These are phyloP conservation scores for Thomomys bottae DNA, from an alignment of 2,113 vertebrate species.

Conservation along the genomic window DNA sequence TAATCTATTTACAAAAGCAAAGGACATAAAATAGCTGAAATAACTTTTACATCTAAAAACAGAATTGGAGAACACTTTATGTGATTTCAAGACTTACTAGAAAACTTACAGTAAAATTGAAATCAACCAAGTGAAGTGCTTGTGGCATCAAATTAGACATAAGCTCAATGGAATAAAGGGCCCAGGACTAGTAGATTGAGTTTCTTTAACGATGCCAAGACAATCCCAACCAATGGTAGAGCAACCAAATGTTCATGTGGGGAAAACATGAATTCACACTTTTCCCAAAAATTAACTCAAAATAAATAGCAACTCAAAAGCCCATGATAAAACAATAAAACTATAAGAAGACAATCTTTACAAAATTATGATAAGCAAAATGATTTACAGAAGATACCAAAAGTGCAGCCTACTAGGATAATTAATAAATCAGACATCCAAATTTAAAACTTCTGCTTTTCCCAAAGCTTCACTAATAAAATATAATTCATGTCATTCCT, in stretches of 20 bases:
- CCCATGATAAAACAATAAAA: constrained; percentile 1
- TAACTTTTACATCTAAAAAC: constrained; percentile 26
- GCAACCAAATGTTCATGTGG: background rate
- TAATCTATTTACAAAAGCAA: constrained; percentile 8
- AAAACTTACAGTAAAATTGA: background rate
- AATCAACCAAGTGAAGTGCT: background rate
- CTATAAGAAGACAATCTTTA: constrained; percentile 25
- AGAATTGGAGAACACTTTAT: background rate
- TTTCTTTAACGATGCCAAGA: constrained; percentile 5
- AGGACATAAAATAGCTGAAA: background rate
- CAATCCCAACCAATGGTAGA: constrained; percentile 11
- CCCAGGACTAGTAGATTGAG: background rate
- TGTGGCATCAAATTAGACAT: background rate
- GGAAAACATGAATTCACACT: background rate
- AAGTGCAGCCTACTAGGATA: background rate
- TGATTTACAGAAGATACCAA: background rate
- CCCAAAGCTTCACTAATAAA: background rate
- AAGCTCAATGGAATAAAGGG: background rate
- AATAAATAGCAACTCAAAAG: background rate
- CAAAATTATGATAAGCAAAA: background rate
- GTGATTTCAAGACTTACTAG: background rate
- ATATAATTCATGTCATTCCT: background rate
- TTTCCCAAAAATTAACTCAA: constrained; percentile 20
- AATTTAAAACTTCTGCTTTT: background rate
- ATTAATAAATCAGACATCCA: background rate